Evolutionary conservation across 2,888 invertebrate species (phyloP), one percentile per base, ranked within the genome.

Genomic region (Microctonus brassicae): DNA sequence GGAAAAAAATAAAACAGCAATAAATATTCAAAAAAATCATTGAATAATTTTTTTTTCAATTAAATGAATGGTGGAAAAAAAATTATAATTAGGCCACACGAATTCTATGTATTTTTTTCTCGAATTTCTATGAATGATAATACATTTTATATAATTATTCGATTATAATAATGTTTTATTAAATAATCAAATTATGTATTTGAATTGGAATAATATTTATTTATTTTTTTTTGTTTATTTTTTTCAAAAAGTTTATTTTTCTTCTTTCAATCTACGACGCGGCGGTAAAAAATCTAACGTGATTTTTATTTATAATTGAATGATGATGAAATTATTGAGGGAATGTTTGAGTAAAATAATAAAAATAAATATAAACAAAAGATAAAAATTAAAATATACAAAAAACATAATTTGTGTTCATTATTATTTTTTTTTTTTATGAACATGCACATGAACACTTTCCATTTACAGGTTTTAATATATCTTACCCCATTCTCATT

Each of bases 261-360:
- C 7, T 26, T 55, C 17, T 24, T 7, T 24, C 20, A 64, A 4
- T 42, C 70, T 70, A 64, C 42, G 39, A 47, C 58, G 33, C 47
- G 64, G 64, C 64, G 64, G 70, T 70, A 70, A 70, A 70, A 70
- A 70, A 70, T 70, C 70, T 70, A 70, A 58, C 64, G 47, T 63
- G 55, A 69, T 55, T 26, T 47, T 62, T 65, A 65, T 55, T 13
- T 36, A 26, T 65, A 0, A 9, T 65, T 36, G 33, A 11, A 47
- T 52, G 24, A n/a, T 64, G 17, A 22, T 60, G 13, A 34, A 9
- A 34, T 39, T 42, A 62, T 62, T 10, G 5, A 42, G n/a, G n/a
- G n/a, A n/a, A n/a, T n/a, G n/a, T n/a, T n/a, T n/a, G n/a, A n/a
- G n/a, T n/a, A 42, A 62, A 47, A 20, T n/a, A 1, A 17, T 0